phyloP scores from a whole-genome alignment of 2,113 vertebrate genomes.

The Petromus typicus region DNA sequence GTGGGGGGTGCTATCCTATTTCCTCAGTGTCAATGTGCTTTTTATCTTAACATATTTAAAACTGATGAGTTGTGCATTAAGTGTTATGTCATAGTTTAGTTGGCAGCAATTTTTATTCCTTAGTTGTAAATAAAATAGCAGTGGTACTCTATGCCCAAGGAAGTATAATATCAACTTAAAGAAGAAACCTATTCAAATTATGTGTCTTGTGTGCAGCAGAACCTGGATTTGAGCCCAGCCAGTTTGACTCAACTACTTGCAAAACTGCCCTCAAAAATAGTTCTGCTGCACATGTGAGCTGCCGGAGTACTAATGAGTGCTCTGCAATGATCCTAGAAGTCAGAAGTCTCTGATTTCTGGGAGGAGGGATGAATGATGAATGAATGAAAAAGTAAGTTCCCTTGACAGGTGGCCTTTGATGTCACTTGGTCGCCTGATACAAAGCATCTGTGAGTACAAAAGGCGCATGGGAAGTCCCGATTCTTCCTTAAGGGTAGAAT shows the following conservation, averaged over 20 bases:
- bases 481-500: background rate
- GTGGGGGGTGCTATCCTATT: background rate
- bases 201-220: background rate
- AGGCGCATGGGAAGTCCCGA: background rate
- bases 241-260: background rate
- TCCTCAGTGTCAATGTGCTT: background rate
- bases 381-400: slow-evolving; percentile 24
- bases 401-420: slow-evolving; percentile 18
- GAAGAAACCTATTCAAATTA: background rate
- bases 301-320: background rate
- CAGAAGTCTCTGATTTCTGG: background rate
- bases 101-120: slow-evolving; percentile 36
- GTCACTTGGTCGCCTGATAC: background rate
- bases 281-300: background rate
- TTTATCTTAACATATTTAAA: slow-evolving; percentile 47
- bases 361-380: slow-evolving; percentile 19
- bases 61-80: slow-evolving; percentile 5
- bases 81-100: background rate
- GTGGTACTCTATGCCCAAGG: background rate
- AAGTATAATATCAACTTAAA: background rate
- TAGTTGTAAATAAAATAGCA: slow-evolving; percentile 34
- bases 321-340: background rate
- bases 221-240: background rate
- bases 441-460: background rate
- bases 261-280: background rate